phyloP scores from a whole-genome alignment of 2,113 vertebrate species.

The Ophthalmotilapia sp. region DNA sequence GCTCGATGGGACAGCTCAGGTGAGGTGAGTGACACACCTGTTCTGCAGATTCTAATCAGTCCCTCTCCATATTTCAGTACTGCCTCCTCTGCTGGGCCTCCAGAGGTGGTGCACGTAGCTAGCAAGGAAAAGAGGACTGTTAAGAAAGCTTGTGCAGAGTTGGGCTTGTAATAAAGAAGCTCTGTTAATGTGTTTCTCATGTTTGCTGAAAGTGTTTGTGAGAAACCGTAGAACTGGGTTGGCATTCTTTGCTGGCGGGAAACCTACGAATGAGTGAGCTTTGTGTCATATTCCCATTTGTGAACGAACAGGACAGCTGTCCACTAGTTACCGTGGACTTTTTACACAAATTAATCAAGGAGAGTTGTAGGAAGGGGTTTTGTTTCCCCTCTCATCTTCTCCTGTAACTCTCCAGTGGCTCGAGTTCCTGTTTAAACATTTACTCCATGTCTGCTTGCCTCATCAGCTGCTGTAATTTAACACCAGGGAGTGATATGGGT shows the following conservation, averaged over 20 bases:
- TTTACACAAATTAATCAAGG: slow-evolving; percentile 22
- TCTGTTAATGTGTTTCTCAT: background rate
- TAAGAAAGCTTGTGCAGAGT: background rate
- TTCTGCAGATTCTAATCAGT: background rate
- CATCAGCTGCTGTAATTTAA: slow-evolving; percentile 39
- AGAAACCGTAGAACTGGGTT: background rate
- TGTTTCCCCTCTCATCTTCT: slow-evolving; percentile 20
- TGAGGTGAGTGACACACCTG: background rate
- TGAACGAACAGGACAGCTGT: background rate
- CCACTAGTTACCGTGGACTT: background rate
- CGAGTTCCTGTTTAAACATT: slow-evolving; percentile 48
- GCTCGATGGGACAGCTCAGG: background rate
- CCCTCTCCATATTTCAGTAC: background rate
- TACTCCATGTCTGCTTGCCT: slow-evolving; percentile 23
- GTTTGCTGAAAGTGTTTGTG: background rate
- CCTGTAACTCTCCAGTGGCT: slow-evolving; percentile 5
- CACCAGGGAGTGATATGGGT: background rate
- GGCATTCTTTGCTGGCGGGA: background rate
- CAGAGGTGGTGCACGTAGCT: background rate
- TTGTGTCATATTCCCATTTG: background rate
- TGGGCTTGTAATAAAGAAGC: background rate
- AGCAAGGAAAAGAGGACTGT: background rate
- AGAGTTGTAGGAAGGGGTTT: background rate
- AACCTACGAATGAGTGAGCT: background rate
- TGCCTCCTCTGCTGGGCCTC: background rate